Evolutionary conservation across 2,113 vertebrate species (phyloP).

Genomic region (Sinocyclocheilus maitianheensis): DNA sequence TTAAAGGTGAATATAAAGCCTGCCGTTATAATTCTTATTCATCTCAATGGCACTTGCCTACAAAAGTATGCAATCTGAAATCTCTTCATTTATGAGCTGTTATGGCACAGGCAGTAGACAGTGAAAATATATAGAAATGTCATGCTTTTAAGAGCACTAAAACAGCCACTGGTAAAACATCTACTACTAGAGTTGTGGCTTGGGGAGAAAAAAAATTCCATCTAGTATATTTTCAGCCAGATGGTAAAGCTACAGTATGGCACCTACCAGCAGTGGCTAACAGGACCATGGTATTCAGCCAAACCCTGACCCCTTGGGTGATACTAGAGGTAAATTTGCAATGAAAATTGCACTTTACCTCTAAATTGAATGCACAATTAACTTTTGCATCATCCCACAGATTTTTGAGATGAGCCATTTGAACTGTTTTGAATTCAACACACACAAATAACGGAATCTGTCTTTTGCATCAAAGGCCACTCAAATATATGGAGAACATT

Average conservation of each 20-base stretch:
- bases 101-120: neutral
- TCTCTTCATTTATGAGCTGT: neutral
- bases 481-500: slow-evolving; percentile 12
- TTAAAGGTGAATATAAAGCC: neutral
- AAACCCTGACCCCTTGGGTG: neutral
- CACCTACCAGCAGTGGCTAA: neutral
- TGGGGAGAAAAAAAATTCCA: neutral
- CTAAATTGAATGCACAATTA: neutral
- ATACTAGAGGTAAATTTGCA: neutral
- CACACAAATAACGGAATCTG: neutral
- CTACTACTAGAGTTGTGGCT: neutral
- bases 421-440: neutral
- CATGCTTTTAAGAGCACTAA: neutral
- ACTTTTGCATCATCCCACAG: neutral
- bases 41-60: neutral
- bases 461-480: neutral
- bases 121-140: neutral
- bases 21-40: neutral
- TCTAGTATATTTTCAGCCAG: neutral
- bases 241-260: neutral
- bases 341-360: neutral
- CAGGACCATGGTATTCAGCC: neutral
- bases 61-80: neutral
- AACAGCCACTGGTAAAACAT: neutral
- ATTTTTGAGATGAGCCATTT: neutral